Conservation (phyloP, 64 coral and sea anemone genomes). For the Montipora cactus region DNA sequence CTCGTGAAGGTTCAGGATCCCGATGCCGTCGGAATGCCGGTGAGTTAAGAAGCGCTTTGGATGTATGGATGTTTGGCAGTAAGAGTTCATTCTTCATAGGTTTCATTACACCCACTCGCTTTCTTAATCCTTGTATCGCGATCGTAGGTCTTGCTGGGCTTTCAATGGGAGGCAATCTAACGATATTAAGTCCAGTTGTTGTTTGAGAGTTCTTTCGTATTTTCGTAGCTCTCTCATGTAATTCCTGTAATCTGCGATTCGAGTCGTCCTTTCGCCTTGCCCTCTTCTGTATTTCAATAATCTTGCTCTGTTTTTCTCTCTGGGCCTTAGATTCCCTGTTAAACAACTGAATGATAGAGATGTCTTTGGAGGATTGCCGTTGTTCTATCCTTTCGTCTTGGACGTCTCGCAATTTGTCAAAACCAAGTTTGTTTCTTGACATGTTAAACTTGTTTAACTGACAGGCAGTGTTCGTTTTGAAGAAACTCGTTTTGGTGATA, state of each 20-base stretch:
- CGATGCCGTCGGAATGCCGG: not conserved
- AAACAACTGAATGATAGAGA: slow-evolving; percentile 40
- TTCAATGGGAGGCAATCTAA: slow-evolving; percentile 21
- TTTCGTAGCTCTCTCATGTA: not conserved
- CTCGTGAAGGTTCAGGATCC: slow-evolving; percentile 10
- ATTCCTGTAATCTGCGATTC: not conserved
- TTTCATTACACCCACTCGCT: not conserved
- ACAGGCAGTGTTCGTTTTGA: no score
- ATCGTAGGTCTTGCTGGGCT: not conserved
- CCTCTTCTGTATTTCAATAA: slow-evolving; percentile 55
- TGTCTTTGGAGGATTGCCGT: not conserved
- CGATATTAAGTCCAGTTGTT: not conserved
- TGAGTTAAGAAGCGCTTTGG: not conserved
- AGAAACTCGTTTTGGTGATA: no score
- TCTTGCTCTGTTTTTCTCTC: slow-evolving; percentile 29
- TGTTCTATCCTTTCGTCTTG: not conserved
- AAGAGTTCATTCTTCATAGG: not conserved
- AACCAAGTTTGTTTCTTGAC: slow-evolving; percentile 1
- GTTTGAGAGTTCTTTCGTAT: slow-evolving; percentile 3
- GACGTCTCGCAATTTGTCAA: not conserved
- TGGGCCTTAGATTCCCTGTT: slow-evolving; percentile 32
- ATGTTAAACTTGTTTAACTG: not conserved
- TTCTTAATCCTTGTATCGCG: not conserved
- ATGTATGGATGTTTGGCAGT: not conserved
- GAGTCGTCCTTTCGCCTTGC: slow-evolving; percentile 34